phyloP scores from a whole-genome alignment of 2,113 vertebrate genomes.

The Piaya cayana region DNA sequence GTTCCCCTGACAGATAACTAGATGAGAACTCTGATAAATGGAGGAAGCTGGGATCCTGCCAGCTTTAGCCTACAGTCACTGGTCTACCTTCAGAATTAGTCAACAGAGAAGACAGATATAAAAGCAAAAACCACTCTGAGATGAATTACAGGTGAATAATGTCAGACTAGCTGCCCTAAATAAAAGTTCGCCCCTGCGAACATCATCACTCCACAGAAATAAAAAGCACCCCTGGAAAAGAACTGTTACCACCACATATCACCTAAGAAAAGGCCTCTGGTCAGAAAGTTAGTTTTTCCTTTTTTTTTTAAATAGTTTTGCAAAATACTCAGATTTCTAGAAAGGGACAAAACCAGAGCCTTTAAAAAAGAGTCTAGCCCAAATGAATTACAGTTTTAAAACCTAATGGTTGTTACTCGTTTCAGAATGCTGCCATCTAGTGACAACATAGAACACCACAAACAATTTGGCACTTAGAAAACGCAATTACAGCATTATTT shows the following conservation, averaged over 20 bases:
- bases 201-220: not conserved
- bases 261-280: not conserved
- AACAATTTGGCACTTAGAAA: not conserved
- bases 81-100: not conserved
- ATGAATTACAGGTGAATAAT: not conserved
- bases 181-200: not conserved
- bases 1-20: not conserved
- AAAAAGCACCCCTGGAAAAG: not conserved
- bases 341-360: not conserved
- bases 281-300: not conserved
- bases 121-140: not conserved
- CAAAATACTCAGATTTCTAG: not conserved
- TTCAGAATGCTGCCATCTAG: not conserved
- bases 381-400: not conserved
- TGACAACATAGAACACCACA: not conserved
- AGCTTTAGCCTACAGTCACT: not conserved
- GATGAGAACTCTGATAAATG: not conserved
- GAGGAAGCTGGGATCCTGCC: not conserved
- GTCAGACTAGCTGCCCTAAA: not conserved
- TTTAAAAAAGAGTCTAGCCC: not conserved
- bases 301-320: not conserved
- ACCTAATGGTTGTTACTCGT: rapidly evolving
- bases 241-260: not conserved
- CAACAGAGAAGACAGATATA: not conserved
- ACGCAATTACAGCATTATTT: not conserved